These are phyloP conservation scores for Agapornis roseicollis DNA, from an alignment of 2,113 vertebrate species.

Conservation along the genomic window DNA sequence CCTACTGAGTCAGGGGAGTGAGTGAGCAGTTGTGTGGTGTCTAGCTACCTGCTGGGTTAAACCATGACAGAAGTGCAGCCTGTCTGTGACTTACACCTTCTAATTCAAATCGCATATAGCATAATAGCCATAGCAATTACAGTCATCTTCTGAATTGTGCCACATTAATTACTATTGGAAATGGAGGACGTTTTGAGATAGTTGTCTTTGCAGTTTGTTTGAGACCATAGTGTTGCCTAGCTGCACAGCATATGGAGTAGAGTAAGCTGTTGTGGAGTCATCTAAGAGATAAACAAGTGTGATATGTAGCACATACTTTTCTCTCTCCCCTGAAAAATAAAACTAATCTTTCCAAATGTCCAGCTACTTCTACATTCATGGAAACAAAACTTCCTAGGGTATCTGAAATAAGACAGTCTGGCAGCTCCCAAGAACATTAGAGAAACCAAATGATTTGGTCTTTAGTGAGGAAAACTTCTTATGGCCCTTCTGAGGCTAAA, in stretches of 20 bases:
- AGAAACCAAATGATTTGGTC: background rate
- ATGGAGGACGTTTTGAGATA: background rate
- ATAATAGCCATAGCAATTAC: background rate
- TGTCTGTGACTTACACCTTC: background rate
- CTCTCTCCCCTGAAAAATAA: background rate
- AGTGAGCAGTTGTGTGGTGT: background rate
- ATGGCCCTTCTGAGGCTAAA: background rate
- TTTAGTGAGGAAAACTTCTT: background rate
- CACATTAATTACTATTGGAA: background rate
- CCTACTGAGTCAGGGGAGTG: background rate
- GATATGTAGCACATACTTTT: background rate
- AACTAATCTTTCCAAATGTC: background rate
- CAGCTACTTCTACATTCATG: background rate
- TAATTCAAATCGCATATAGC: background rate
- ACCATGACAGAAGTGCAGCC: background rate
- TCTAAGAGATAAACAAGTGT: background rate
- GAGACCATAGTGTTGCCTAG: background rate
- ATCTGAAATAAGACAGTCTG: background rate
- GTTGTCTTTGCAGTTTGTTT: background rate
- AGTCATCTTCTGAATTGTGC: background rate
- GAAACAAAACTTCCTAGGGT: background rate
- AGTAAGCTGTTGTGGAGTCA: background rate
- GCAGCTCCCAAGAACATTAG: background rate
- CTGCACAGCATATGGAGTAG: background rate
- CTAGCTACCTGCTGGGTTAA: background rate